Conservation (phyloP, 2,113 vertebrate species). For the Bettongia penicillata region DNA sequence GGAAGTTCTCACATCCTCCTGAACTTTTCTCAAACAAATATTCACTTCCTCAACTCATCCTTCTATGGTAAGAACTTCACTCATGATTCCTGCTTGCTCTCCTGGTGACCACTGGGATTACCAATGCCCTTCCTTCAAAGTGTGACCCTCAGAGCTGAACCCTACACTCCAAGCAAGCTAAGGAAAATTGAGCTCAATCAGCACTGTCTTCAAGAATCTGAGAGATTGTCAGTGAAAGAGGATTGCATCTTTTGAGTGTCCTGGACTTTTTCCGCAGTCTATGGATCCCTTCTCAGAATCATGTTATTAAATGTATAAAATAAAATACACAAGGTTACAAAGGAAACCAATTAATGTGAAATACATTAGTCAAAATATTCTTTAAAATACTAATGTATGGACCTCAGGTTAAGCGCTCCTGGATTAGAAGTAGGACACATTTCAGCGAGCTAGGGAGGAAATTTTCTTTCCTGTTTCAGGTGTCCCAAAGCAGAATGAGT, state of each 20-base stretch:
- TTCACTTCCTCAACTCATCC: background rate
- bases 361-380: background rate
- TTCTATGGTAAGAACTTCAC: background rate
- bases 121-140: background rate
- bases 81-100: background rate
- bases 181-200: background rate
- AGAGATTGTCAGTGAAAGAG: background rate
- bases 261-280: too few species aligned
- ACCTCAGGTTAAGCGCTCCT: background rate
- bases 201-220: too few species aligned
- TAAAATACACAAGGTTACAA: background rate
- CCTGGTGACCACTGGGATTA: background rate
- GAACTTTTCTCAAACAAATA: background rate
- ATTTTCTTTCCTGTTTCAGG: background rate
- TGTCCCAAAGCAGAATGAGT: background rate
- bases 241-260: background rate
- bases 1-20: background rate
- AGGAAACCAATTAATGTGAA: background rate
- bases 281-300: background rate
- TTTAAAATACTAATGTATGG: background rate
- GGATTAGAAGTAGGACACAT: background rate
- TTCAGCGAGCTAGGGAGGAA: background rate
- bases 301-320: background rate
- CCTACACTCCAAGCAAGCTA: too few species aligned
- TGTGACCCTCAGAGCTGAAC: background rate